Percentiles rank a stretch among this genome's conserved stretches.
Conservation (phyloP, 2,888 invertebrate genomes). For the Tholera decimalis region DNA sequence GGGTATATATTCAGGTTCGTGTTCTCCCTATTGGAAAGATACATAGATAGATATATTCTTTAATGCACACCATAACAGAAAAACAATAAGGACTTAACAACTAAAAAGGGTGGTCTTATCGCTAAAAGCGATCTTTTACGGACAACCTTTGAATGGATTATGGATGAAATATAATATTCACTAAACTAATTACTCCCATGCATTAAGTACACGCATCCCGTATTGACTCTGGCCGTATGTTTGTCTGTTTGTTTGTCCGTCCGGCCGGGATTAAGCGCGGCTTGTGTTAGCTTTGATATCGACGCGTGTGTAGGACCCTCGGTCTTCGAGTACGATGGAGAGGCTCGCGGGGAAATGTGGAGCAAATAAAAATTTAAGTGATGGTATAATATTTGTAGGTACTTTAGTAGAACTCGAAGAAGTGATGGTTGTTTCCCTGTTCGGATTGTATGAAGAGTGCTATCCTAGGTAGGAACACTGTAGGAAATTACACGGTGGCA, state of each 20-base stretch:
- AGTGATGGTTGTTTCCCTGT: background rate
- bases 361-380: slow-evolving; percentile 6
- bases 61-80: no score
- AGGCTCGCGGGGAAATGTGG: slow-evolving; percentile 20
- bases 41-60: no score
- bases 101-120: no score
- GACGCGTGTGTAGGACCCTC: slow-evolving; percentile 51
- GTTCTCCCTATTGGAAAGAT: no score
- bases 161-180: slow-evolving; percentile 22
- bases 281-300: slow-evolving; percentile 67
- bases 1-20: no score
- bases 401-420: background rate
- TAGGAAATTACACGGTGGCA: background rate
- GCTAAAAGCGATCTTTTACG: no score
- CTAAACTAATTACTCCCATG: slow-evolving; percentile 42
- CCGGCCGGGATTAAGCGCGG: slow-evolving; percentile 68
- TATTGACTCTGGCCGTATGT: slow-evolving; percentile 55
- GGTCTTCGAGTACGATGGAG: slow-evolving; percentile 4
- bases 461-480: background rate
- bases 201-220: slow-evolving; percentile 31
- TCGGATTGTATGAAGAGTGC: background rate
- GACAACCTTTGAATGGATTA: no score
- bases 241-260: slow-evolving; percentile 67
- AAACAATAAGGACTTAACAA: no score
- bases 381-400: background rate